These are phyloP conservation scores for Homarus americanus DNA, from an alignment of 1,140 invertebrate species.

Conservation along the genomic window DNA sequence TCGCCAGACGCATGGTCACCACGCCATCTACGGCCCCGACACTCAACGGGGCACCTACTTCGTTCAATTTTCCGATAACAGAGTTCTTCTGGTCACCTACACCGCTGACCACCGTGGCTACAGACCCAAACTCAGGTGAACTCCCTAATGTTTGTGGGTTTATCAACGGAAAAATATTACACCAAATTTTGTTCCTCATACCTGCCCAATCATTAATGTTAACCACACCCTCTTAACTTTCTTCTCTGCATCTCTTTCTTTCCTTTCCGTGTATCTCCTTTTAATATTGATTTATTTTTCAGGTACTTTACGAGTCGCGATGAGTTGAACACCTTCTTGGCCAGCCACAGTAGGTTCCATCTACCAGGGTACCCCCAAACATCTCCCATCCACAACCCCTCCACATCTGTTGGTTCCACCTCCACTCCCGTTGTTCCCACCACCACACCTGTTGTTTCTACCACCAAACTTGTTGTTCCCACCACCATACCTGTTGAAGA, in stretches of 20 bases:
- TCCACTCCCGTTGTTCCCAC: not conserved
- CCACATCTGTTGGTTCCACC: not conserved
- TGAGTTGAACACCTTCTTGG: not conserved
- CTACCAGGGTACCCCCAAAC: not conserved
- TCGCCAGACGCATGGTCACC: not conserved
- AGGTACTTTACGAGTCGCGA: conserved; percentile 2
- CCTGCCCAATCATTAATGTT: too few species aligned
- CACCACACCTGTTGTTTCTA: not conserved
- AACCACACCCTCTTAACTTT: too few species aligned
- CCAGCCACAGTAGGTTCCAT: not conserved
- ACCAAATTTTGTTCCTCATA: too few species aligned
- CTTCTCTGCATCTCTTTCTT: too few species aligned
- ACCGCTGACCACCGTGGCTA: conserved; percentile 51
- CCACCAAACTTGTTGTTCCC: not conserved
- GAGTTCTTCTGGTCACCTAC: conserved; percentile 40
- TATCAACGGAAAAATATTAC: not conserved
- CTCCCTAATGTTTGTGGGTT: not conserved
- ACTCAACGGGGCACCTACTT: conserved; percentile 44
- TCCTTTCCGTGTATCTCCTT: not conserved
- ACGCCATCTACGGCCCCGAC: conserved; percentile 15
- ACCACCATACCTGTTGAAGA: not conserved
- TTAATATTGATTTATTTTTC: not conserved
- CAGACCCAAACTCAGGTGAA: conserved; percentile 45
- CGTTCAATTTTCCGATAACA: conserved; percentile 16
- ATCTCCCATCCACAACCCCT: not conserved